Percentiles rank a stretch among this genome's conserved stretches.
Evolutionary conservation across 35 echinoderm and acorn worm species (phyloP).

Genomic region (Diadema setosum): DNA sequence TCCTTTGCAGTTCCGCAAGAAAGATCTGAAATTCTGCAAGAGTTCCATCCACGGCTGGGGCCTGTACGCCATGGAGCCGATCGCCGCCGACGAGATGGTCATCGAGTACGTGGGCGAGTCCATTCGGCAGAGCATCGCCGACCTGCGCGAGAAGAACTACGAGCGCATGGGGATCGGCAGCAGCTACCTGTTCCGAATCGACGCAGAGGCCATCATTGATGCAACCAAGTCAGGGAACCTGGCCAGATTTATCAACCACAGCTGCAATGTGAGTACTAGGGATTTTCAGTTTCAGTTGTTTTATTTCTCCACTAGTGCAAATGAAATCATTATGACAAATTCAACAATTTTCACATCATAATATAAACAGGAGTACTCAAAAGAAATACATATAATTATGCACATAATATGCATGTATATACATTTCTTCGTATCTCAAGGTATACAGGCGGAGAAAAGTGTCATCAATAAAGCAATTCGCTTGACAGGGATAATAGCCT

Average conservation of each 20-base stretch:
- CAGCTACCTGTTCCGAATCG: constrained; percentile 94
- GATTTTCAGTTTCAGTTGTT: too few species aligned
- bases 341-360: too few species aligned
- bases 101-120: constrained; percentile 91
- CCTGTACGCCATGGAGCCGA: constrained; percentile 95
- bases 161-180: constrained; percentile 87
- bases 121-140: constrained; percentile 80
- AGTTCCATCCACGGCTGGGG: constrained; percentile 95
- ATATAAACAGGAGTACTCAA: too few species aligned
- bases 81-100: constrained; percentile 95
- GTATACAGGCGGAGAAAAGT: too few species aligned
- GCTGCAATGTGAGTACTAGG: constrained; percentile 87
- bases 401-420: too few species aligned
- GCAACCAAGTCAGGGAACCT: constrained; percentile 95
- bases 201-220: constrained; percentile 84
- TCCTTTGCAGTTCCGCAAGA: constrained; percentile 80
- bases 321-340: too few species aligned
- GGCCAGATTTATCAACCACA: constrained; percentile 97
- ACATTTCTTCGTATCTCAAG: too few species aligned
- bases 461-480: too few species aligned
- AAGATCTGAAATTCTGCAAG: constrained; percentile 93
- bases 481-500: too few species aligned
- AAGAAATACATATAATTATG: too few species aligned
- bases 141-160: constrained; percentile 71
- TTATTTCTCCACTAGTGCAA: too few species aligned